Percentiles rank a stretch among this genome's conserved stretches.
Evolutionary conservation across 2,113 vertebrate species (phyloP).

Genomic region (Malurus alboscapulatus): DNA sequence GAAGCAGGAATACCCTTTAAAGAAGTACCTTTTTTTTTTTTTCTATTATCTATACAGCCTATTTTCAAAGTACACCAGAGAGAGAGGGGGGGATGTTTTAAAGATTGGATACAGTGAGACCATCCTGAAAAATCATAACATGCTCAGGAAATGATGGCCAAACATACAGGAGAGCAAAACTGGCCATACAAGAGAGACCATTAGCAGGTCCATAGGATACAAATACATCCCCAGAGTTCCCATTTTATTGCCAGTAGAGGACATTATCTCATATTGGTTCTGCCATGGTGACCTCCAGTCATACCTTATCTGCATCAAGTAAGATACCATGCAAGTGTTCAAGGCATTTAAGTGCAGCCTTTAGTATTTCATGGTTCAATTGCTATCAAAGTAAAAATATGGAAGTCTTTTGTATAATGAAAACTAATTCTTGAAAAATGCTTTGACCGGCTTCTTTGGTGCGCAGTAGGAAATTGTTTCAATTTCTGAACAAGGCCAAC

Average conservation of each 20-base stretch:
- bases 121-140: not conserved
- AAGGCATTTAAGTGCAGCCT: not conserved
- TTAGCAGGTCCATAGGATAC: not conserved
- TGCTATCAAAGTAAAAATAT: not conserved
- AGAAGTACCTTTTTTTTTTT: not conserved
- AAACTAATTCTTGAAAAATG: not conserved
- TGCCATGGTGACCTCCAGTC: not conserved
- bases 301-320: not conserved
- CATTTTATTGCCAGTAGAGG: not conserved
- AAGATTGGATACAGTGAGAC: not conserved
- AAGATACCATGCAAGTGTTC: accelerated
- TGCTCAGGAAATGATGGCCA: not conserved
- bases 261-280: not conserved
- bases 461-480: not conserved
- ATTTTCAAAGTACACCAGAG: not conserved
- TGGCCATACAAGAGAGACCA: not conserved
- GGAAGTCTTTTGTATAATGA: accelerated
- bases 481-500: not conserved
- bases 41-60: not conserved
- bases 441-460: not conserved
- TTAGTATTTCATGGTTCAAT: not conserved
- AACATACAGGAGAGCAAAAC: not conserved
- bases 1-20: not conserved
- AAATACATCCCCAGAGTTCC: not conserved
- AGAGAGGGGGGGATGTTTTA: not conserved